Evolutionary conservation across 1,140 invertebrate species (phyloP).

Genomic region (Apis mellifera): DNA sequence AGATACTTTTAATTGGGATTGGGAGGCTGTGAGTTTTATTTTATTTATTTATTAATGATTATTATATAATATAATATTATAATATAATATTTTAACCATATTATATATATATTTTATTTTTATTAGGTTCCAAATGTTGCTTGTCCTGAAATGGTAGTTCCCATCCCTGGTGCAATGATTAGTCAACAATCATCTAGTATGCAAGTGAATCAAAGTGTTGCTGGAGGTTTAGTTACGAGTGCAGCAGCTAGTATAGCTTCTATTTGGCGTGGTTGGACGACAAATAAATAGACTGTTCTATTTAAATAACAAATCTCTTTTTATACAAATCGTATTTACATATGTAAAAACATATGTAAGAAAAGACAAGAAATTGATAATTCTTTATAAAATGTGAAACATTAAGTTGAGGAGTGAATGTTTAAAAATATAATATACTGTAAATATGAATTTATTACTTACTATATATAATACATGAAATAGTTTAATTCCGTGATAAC

Average conservation of each 20-base stretch:
- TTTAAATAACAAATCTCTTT: slow-evolving; percentile 49
- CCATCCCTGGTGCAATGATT: slow-evolving; percentile 76
- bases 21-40: slow-evolving; percentile 84
- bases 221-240: slow-evolving; percentile 86
- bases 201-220: slow-evolving; percentile 82
- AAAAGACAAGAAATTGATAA: slow-evolving; percentile 41
- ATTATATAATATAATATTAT: neutral
- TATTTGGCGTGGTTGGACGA: slow-evolving; percentile 87
- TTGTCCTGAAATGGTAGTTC: slow-evolving; percentile 81
- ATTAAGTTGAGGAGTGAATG: slow-evolving; percentile 9
- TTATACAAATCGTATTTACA: slow-evolving; percentile 28
- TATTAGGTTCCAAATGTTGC: slow-evolving; percentile 82
- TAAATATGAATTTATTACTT: slow-evolving; percentile 53
- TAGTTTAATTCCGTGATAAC: slow-evolving; percentile 52
- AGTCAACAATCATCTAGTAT: slow-evolving; percentile 83
- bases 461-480: slow-evolving; percentile 28
- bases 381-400: slow-evolving; percentile 33
- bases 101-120: slow-evolving; percentile 26
- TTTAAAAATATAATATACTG: slow-evolving; percentile 50
- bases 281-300: slow-evolving; percentile 75
- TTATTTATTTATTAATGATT: neutral
- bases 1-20: slow-evolving; percentile 84
- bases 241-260: slow-evolving; percentile 87
- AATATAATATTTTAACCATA: neutral
- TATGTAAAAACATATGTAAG: slow-evolving; percentile 41